Evolutionary conservation across 2,888 invertebrate genomes (phyloP), one percentile per base, ranked within the genome.

Genomic region (Ctenicera cuprea): DNA sequence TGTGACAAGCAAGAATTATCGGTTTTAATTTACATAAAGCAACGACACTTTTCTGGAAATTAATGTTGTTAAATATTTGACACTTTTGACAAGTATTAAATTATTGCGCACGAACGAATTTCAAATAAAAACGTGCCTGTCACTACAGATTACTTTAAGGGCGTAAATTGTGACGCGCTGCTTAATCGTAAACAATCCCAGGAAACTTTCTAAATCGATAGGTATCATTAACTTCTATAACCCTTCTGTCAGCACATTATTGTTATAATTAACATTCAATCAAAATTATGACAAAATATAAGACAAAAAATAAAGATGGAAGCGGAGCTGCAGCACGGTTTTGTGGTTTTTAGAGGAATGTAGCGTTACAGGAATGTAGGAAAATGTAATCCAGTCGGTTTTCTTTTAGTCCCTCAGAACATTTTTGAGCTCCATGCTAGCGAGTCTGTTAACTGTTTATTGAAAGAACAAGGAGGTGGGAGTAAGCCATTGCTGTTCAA

Each of bases 1-100:
- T 61, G 54, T 63, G 73, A 73, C 68, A 62, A 54, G 61, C 48
- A 66, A 59, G 33, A 66, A 61, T 61, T 50, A 61, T 66, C 62
- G 69, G 62, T 68, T 59, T 68, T 68, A 59, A 59, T 48, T 59
- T 67, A 26, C 45, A 67, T n/a, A 45, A 64, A 64, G 48, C 64
- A 20, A 50, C 48, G 37, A 48, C 33, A 48, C 64, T 22, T 48
- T 64, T 64, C 48, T 64, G 18, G 12, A 52, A 66, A 66, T 66
- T 66, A 54, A 38, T 54, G 65, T 54, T 66, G 37, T 54, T 62
- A 45, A 62, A 62, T 30, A 45, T 62, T 62, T 45, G 62, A 45
- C 41, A 22, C 30, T 62, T 61, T 62, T 54, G 65, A 64, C 64
- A 64, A 64, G 20, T 50, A 50, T 50, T 64, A 64, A 64, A 64